Evolutionary conservation across 2,113 vertebrate genomes (phyloP).

Genomic region (Mesoclemmys tuberculata): DNA sequence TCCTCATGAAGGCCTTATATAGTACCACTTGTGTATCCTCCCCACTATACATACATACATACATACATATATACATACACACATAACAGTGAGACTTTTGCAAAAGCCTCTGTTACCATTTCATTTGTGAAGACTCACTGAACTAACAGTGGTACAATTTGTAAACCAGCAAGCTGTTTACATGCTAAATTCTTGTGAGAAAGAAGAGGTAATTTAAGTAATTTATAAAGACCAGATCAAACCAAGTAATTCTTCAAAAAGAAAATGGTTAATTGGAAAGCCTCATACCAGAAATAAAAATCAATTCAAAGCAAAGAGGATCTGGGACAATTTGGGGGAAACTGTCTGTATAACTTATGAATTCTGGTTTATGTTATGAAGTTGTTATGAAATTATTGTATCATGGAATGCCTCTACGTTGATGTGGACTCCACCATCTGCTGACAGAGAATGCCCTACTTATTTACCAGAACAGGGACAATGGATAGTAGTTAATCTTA

Average conservation of each 20-base stretch:
- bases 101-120: neutral
- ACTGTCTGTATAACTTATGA: neutral
- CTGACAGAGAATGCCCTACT: neutral
- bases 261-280: conserved; percentile 43
- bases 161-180: neutral
- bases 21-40: neutral
- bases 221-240: conserved; percentile 55
- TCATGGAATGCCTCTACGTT: neutral
- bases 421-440: neutral
- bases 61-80: no score
- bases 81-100: neutral
- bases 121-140: neutral
- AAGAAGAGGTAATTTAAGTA: neutral
- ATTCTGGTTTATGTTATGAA: neutral
- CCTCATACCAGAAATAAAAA: neutral
- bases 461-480: neutral
- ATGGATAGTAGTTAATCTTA: neutral
- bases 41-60: neutral
- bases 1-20: neutral
- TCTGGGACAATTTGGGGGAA: neutral
- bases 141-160: neutral
- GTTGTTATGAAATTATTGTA: neutral
- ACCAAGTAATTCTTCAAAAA: conserved; percentile 7
- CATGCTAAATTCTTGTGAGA: neutral
- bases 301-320: neutral